phyloP scores from a whole-genome alignment of 2,797 vertebrate species.

The Rhodeus uyekii region DNA sequence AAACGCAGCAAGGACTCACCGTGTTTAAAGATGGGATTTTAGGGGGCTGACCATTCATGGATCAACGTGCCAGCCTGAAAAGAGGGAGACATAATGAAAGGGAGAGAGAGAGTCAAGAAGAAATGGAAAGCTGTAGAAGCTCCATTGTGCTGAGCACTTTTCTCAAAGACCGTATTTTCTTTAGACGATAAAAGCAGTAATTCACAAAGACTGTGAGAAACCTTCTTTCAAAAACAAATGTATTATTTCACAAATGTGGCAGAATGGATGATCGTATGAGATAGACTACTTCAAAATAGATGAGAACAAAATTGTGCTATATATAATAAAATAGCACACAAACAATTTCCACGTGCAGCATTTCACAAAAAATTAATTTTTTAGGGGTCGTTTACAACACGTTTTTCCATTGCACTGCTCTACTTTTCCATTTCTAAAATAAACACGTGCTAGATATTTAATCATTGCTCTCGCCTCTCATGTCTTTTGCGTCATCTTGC shows the following conservation, averaged over 20 bases:
- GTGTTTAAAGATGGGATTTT: conserved; percentile 15
- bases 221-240: not conserved
- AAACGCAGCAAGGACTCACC: conserved; percentile 24
- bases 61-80: conserved; percentile 18
- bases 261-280: not conserved
- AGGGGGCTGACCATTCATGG: not conserved
- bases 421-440: not conserved
- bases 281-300: not conserved
- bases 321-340: not conserved
- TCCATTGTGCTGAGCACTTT: not conserved
- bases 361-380: not conserved
- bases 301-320: not conserved
- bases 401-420: not conserved
- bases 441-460: not conserved
- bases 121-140: conserved; percentile 3
- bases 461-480: not conserved
- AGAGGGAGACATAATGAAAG: not conserved
- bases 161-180: not conserved
- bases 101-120: not conserved
- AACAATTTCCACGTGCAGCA: not conserved
- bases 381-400: not conserved
- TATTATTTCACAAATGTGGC: not conserved
- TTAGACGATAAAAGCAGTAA: not conserved
- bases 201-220: not conserved
- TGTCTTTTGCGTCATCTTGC: not conserved